These are phyloP conservation scores for Encarsia formosa DNA, from an alignment of 2,888 invertebrate genomes.

Conservation along the genomic window DNA sequence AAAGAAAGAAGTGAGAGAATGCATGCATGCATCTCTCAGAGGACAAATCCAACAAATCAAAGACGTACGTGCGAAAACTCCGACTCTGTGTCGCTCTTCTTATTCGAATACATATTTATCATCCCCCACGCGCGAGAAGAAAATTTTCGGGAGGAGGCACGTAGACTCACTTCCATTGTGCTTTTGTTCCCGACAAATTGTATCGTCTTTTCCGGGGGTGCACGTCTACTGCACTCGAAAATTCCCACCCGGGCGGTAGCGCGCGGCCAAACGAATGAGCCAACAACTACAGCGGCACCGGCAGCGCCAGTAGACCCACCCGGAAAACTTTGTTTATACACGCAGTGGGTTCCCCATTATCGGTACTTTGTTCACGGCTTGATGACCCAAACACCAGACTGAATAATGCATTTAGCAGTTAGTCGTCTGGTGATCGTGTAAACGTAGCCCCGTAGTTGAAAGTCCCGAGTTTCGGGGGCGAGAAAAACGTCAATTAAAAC, in stretches of 20 bases:
- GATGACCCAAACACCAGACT: too few species aligned
- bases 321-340: too few species aligned
- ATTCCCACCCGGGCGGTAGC: not conserved
- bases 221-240: conserved; percentile 20
- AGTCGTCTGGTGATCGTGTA: too few species aligned
- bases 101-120: conserved; percentile 16
- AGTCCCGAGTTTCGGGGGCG: too few species aligned
- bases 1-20: conserved; percentile 13
- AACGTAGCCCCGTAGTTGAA: too few species aligned
- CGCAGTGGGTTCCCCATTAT: too few species aligned
- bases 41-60: conserved; percentile 42
- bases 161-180: conserved; percentile 43
- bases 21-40: conserved; percentile 17
- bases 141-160: conserved; percentile 35
- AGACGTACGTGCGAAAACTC: conserved; percentile 35
- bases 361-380: too few species aligned
- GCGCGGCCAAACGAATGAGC: too few species aligned
- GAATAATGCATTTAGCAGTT: too few species aligned
- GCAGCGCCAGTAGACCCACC: too few species aligned
- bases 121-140: conserved; percentile 24
- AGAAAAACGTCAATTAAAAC: too few species aligned
- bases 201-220: conserved; percentile 38
- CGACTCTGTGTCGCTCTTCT: conserved; percentile 15
- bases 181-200: conserved; percentile 45
- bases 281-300: too few species aligned